Conservation (phyloP, 2,113 vertebrate species). For the Leptobrachium ailaonicum region DNA sequence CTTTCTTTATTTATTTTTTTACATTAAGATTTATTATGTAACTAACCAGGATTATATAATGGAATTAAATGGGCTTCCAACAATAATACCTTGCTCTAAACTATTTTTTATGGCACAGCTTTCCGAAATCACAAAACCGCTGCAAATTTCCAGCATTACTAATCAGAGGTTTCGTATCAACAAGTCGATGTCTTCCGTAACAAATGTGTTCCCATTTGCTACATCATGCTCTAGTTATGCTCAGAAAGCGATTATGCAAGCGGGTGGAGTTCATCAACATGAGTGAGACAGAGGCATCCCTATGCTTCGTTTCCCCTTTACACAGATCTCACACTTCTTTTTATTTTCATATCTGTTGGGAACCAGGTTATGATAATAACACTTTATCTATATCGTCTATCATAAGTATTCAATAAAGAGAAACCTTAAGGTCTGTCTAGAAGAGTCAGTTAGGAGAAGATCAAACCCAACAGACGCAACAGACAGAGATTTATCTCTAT, state of each 20-base stretch:
- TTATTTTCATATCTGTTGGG: background rate
- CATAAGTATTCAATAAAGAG: background rate
- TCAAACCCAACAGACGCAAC: background rate
- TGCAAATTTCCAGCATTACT: slow-evolving; percentile 6
- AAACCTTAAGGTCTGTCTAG: background rate
- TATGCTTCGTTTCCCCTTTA: background rate
- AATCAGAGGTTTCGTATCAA: slow-evolving; percentile 1
- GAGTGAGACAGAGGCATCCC: background rate
- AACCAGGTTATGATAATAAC: background rate
- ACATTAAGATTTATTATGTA: no score
- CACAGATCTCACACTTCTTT: background rate
- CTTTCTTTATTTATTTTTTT: no score
- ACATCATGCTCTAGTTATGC: slow-evolving; percentile 29
- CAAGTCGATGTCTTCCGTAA: background rate
- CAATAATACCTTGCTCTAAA: no score
- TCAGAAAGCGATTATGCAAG: slow-evolving; percentile 17
- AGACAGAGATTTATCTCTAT: background rate
- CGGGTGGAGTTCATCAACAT: slow-evolving; percentile 34
- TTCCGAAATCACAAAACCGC: background rate
- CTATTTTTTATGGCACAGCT: no score
- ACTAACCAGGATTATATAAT: no score
- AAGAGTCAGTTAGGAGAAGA: background rate
- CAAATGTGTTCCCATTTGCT: no score
- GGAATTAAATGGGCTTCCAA: no score
- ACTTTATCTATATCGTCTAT: background rate